These are phyloP conservation scores for Rhabdomys pumilio DNA, from an alignment of 2,797 vertebrate genomes.

Conservation along the genomic window DNA sequence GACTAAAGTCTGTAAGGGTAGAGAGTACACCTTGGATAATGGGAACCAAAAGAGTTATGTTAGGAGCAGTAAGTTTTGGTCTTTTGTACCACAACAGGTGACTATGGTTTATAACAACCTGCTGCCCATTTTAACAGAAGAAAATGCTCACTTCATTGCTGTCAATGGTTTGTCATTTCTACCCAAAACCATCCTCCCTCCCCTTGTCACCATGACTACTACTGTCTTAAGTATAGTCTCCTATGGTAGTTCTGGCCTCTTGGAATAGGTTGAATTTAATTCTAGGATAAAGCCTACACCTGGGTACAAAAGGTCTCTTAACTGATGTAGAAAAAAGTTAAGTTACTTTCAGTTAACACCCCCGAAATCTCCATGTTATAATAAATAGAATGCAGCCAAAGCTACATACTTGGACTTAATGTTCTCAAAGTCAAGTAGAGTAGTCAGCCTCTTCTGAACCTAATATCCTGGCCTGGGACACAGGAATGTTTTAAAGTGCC, in stretches of 20 bases:
- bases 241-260: not conserved
- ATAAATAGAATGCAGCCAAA: constrained; percentile 7
- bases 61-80: not conserved
- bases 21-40: not conserved
- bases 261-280: not conserved
- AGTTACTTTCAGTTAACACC: constrained; percentile 50
- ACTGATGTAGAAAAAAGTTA: constrained; percentile 31
- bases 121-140: not conserved
- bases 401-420: constrained; percentile 18
- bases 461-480: not conserved
- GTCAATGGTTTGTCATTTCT: not conserved
- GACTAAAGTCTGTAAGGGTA: not conserved
- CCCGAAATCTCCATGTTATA: constrained; percentile 15
- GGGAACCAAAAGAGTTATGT: not conserved
- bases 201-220: accelerated
- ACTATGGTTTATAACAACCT: not conserved
- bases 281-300: not conserved
- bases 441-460: constrained; percentile 39
- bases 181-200: not conserved
- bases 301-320: not conserved
- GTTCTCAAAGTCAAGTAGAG: constrained; percentile 56
- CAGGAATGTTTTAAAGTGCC: constrained; percentile 32
- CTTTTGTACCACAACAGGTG: not conserved
- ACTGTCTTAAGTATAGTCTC: not conserved
- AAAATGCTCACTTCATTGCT: constrained; percentile 18